Evolutionary conservation across 2,113 vertebrate genomes (phyloP), one percentile per base, ranked within the genome.

Genomic region (Myrmophylax atrothorax): DNA sequence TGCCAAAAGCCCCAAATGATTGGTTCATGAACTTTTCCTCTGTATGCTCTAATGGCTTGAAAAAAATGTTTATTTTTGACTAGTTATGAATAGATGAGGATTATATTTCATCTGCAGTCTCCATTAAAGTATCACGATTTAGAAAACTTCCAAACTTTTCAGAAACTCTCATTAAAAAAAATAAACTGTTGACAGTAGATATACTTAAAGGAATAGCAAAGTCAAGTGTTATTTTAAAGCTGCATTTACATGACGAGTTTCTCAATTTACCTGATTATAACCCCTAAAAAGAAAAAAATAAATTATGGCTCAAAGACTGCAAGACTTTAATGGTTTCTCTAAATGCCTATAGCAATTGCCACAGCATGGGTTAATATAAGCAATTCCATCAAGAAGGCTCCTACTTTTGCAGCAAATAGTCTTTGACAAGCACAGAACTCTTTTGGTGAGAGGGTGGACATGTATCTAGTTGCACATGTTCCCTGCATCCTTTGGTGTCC

Each of bases 1-100:
- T 97, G 96, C 97, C 96, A 97, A 97, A 97, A 96, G 84, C 69
- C 70, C 76, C 87, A 87, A 93, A 96, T 94, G 92, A 97, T 97
- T 96, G 89, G 95, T 97, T 97, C 96, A 96, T 96, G 96, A 97
- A 97, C 97, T 97, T 94, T 97, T 91, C 87, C 68, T 96, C 90
- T 87, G 80, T 50, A 80, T 90, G 90, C 76, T 94, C 86, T 96
- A 96, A 96, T 93, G 68, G 67, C 89, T 91, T 93, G 66, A 93
- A 95, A 94, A 96, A 94, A 91, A 35, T 94, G 78, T 93, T 87
- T 91, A 89, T 84, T 95, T 96, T 93, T 94, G 69, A 94, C 88
- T 94, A 82, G 89, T 95, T 96, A 95, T 96, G 95, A 96, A 96
- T 91, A 97, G 94, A 94, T 93, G 89, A 86, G 67, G 87, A 95